Base-by-base conservation (phyloP, 2,797 vertebrate species). In the Chloroceryle inda region DNA sequence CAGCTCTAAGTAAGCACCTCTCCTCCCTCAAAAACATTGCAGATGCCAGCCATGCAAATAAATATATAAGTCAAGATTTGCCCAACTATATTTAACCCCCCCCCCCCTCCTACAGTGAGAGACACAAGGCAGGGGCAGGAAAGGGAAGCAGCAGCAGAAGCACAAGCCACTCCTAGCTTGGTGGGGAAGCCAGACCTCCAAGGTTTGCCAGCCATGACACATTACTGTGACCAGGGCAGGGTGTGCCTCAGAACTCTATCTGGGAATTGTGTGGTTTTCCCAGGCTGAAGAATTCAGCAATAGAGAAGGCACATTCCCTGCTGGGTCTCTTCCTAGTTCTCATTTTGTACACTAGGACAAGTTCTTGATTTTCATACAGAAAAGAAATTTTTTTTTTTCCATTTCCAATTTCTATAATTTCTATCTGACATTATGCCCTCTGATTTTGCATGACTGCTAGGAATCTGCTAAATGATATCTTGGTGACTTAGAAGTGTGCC, bases 181-280 rank as follows among this genome's bases (percentile, higher is more conserved):
- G 0, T 49, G 55, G n/a, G 44, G 75, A 85, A 87, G 26, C 78
- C 58, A 89, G 47, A 75, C 33, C 20, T 66, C 37, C 44, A 49
- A 45, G 61, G 53, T 15, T 15, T 11, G 35, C 44, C n/a, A n/a
- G 23, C 26, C 27, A 29, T 1, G 1, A 55, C 37, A 31, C 1
- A 2, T 12, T 2, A 1, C 63, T 37, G 17, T 2, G 1, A 16
- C 49, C 22, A 22, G 33, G 31, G 9, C 24, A 58, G 10, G 4
- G 18, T 1, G 2, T 50, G 22, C 24, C 37, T 29, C 5, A 7
- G 53, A 66, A 56, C 44, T 94, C 59, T n/a, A 49, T 69, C 78
- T 76, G 37, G 68, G 52, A 81, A 58, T 14, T 20, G 11, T 33
- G 17, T 84, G 66, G 35, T 71, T 92, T 93, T 90, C 42, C 49